Conservation (phyloP, 2,888 invertebrate species). For the Sclerodermus sp. region DNA sequence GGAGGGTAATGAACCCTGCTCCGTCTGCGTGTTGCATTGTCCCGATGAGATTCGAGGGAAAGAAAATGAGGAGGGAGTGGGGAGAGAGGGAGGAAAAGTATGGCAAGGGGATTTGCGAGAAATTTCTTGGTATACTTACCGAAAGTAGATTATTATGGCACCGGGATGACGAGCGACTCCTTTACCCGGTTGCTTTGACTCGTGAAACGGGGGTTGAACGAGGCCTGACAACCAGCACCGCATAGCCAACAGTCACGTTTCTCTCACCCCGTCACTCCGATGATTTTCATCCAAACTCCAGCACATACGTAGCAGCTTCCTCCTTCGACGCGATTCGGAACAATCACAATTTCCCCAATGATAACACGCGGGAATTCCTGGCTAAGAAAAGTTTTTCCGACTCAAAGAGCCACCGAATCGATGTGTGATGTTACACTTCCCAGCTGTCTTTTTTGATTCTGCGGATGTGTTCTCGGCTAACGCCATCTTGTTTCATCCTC, state of each 20-base stretch:
- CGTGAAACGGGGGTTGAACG: slow-evolving; percentile 43
- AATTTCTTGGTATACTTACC: too few species aligned
- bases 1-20: slow-evolving; percentile 24
- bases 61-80: too few species aligned
- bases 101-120: too few species aligned
- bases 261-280: slow-evolving; percentile 22
- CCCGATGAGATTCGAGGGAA: too few species aligned
- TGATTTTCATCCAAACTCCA: slow-evolving; percentile 16
- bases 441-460: slow-evolving; percentile 55
- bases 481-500: slow-evolving; percentile 30
- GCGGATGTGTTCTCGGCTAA: slow-evolving; percentile 38
- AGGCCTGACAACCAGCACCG: slow-evolving; percentile 44
- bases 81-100: too few species aligned
- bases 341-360: not conserved
- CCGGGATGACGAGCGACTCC: too few species aligned
- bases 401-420: slow-evolving; percentile 47
- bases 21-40: slow-evolving; percentile 1
- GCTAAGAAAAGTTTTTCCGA: slow-evolving; percentile 31
- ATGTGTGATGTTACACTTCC: slow-evolving; percentile 52
- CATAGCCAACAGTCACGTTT: slow-evolving; percentile 40
- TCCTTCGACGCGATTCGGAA: not conserved
- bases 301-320: not conserved
- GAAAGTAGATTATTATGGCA: too few species aligned
- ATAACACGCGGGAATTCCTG: slow-evolving; percentile 14
- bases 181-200: not conserved